A percentile compares a stretch with the other conserved stretches of the same genome.
Evolutionary conservation across 2,888 invertebrate genomes (phyloP).

Genomic region (Drosophila infuscata): DNA sequence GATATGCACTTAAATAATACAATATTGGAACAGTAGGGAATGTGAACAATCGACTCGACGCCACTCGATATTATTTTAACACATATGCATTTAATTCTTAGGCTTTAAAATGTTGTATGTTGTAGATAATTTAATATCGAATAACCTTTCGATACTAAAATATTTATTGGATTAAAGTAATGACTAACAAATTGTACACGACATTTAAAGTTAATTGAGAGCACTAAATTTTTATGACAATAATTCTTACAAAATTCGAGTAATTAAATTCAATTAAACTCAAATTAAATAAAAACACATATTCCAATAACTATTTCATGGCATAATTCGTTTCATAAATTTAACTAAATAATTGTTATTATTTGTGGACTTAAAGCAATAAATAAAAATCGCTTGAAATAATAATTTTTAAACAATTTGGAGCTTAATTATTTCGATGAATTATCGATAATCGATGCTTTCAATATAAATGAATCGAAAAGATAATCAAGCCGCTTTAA

Average conservation of each 20-base stretch:
- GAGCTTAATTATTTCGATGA: neutral
- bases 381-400: neutral
- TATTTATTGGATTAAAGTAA: neutral
- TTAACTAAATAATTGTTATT: neutral
- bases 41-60: neutral
- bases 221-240: neutral
- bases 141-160: neutral
- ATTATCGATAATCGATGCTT: neutral
- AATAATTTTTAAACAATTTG: neutral
- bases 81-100: neutral
- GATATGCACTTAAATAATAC: conserved; percentile 19
- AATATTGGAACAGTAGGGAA: neutral
- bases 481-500: too few species aligned
- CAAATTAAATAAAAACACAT: neutral
- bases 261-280: neutral
- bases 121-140: neutral
- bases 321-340: neutral
- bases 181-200: neutral
- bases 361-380: neutral
- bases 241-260: neutral
- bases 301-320: neutral
- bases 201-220: neutral
- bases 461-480: neutral
- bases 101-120: neutral
- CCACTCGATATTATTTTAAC: neutral